Conservation (phyloP, 2,797 vertebrate genomes). For the Gambusia yucatana region DNA sequence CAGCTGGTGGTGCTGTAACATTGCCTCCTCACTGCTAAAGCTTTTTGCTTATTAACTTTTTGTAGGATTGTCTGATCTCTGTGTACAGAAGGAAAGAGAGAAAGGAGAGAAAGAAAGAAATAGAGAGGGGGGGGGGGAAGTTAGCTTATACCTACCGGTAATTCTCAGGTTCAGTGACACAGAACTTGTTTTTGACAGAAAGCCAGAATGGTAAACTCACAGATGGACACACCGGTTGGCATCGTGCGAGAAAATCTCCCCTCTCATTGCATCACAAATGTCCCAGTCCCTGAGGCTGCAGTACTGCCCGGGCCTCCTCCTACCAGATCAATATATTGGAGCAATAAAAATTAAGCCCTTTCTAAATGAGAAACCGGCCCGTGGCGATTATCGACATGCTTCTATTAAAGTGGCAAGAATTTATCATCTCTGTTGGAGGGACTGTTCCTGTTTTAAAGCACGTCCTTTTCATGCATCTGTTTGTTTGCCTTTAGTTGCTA, state of each 20-base stretch:
- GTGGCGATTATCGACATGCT: slow-evolving; percentile 51
- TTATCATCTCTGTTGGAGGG: slow-evolving; percentile 48
- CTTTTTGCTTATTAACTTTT: background rate
- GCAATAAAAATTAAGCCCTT: slow-evolving; percentile 60
- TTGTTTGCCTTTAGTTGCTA: slow-evolving; percentile 40
- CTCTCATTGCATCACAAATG: slow-evolving; percentile 40
- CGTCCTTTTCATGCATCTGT: slow-evolving; percentile 16
- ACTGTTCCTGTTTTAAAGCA: slow-evolving; percentile 53
- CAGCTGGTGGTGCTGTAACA: slow-evolving; percentile 71
- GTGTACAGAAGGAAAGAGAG: background rate
- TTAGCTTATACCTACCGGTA: background rate
- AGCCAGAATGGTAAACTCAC: slow-evolving; percentile 47
- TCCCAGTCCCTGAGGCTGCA: slow-evolving; percentile 45
- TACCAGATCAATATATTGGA: slow-evolving; percentile 63
- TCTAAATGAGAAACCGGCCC: slow-evolving; percentile 53
- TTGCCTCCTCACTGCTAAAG: slow-evolving; percentile 30
- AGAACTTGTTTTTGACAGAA: slow-evolving; percentile 30
- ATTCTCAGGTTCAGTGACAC: background rate
- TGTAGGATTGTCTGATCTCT: slow-evolving; percentile 7
- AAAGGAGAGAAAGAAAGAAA: background rate
- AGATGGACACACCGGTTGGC: slow-evolving; percentile 47
- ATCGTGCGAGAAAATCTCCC: slow-evolving; percentile 45
- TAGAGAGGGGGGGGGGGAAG: background rate
- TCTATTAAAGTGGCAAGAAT: slow-evolving; percentile 63
- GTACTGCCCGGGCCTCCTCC: slow-evolving; percentile 38